Evolutionary conservation across 2,113 vertebrate species (phyloP), one percentile per base, ranked within the genome.

Genomic region (Varanus komodoensis): DNA sequence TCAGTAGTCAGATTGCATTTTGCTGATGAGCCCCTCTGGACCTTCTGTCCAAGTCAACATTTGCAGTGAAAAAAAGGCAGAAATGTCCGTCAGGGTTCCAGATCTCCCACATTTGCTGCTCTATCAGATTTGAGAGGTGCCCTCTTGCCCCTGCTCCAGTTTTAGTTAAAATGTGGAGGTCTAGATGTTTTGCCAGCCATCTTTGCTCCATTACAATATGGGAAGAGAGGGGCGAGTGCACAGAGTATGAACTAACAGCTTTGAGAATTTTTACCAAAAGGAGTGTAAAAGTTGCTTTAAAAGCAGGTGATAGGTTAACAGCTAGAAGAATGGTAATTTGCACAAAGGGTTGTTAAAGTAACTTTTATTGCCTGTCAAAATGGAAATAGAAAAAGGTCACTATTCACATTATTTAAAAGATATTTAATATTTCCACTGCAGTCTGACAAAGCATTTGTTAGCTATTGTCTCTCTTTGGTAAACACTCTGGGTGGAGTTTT

Each of bases 21-120:
- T 75, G 38, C n/a, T 89, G 88, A 89, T 84, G 71, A 57, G 27
- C 17, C 54, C 73, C 44, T 89, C 52, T 83, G 69, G 81, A 75
- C 19, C 61, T 27, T 23, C 25, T 14, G n/a, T 38, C n/a, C 61
- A n/a, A 75, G 73, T 87, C 54, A 83, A 68, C 23, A 48, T 82
- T 75, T 25, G 67, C 4, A 32, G 19, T 75, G 81, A 29, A 69
- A 75, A 61, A 64, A 17, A 89, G 81, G 69, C 54, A 64, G 81
- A 83, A 75, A 84, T 89, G 57, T 17, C 73, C 27, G 77, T 89
- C 27, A 15, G 15, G n/a, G 14, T 21, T 17, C 23, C 74, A 67
- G 54, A 83, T 89, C 38, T 32, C 44, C 25, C 21, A 77, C 19
- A 11, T 87, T 11, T 12, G 32, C 52, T 61, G 69, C 25, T 75